Percentiles rank a stretch among this genome's conserved stretches.
phyloP scores from a whole-genome alignment of 35 echinoderm and acorn worm genomes.

The Apostichopus parvimensis region DNA sequence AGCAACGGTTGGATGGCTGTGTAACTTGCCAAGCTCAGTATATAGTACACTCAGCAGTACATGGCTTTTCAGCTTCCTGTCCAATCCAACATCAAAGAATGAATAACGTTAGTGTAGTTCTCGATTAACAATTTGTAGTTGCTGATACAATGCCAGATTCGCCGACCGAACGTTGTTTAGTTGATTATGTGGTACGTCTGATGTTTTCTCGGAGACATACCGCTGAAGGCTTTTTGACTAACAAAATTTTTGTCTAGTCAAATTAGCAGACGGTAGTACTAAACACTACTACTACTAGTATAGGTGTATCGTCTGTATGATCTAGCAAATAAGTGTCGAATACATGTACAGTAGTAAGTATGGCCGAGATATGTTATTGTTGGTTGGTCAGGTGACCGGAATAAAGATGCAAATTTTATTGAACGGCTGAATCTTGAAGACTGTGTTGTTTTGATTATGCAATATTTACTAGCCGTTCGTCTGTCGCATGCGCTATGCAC shows the following conservation, averaged over 20 bases:
- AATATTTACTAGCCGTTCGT: slow-evolving; percentile 16
- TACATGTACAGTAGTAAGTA: neutral
- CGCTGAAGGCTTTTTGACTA: neutral
- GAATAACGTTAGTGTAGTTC: too few species aligned
- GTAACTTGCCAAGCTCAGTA: too few species aligned
- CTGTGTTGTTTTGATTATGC: slow-evolving; percentile 48
- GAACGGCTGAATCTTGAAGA: slow-evolving; percentile 1
- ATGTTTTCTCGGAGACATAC: neutral
- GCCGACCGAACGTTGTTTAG: neutral
- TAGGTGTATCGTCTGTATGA: neutral
- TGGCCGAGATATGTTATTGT: neutral
- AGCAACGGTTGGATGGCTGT: too few species aligned
- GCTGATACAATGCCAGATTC: neutral
- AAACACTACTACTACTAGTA: neutral
- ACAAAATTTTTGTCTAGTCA: neutral
- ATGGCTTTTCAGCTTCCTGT: too few species aligned
- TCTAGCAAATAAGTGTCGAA: neutral
- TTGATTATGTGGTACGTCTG: neutral
- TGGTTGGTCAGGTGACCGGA: neutral
- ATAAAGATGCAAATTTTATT: neutral
- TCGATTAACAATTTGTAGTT: neutral
- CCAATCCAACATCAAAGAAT: too few species aligned
- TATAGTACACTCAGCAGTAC: too few species aligned
- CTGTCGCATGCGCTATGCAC: neutral
- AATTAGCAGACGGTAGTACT: slow-evolving; percentile 4